Evolutionary conservation across 2,797 vertebrate species (phyloP).

Genomic region (Sebastes iracundus): DNA sequence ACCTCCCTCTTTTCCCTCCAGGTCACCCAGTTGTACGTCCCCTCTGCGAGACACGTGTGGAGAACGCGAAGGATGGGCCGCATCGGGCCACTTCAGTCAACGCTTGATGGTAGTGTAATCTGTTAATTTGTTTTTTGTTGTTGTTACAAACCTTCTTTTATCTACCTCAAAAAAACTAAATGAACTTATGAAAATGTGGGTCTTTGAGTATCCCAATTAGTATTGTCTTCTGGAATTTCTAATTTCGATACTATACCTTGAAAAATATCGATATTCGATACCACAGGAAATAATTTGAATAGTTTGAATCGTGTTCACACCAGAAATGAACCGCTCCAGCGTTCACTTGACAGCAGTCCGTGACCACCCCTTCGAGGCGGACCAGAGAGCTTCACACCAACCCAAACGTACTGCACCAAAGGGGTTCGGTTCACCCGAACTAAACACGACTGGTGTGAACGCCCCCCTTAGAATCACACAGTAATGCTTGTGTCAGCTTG

Average conservation of each 20-base stretch:
- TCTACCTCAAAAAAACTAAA: background rate
- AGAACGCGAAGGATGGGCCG: constrained; percentile 94
- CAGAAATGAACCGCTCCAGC: too few relatives aligned
- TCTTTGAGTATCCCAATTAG: background rate
- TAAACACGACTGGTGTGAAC: background rate
- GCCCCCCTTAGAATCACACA: background rate
- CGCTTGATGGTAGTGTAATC: constrained; percentile 88
- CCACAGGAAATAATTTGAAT: too few relatives aligned
- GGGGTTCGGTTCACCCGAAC: accelerated
- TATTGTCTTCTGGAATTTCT: too few relatives aligned
- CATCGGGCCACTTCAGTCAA: constrained; percentile 96
- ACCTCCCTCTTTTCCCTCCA: constrained; percentile 53
- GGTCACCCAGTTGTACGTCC: constrained; percentile 98
- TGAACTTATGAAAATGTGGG: background rate
- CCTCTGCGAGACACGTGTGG: constrained; percentile 94
- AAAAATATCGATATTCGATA: too few relatives aligned
- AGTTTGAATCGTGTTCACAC: too few relatives aligned
- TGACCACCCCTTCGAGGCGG: too few relatives aligned
- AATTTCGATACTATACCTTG: too few relatives aligned
- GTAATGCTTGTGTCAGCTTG: constrained; percentile 55
- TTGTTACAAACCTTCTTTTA: background rate
- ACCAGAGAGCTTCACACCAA: too few relatives aligned
- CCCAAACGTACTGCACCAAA: background rate
- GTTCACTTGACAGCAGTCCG: too few relatives aligned
- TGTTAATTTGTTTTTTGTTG: background rate